Percentiles rank a stretch among this genome's conserved stretches.
These are phyloP conservation scores for Microctonus brassicae DNA, from an alignment of 2,888 invertebrate species.

Conservation along the genomic window DNA sequence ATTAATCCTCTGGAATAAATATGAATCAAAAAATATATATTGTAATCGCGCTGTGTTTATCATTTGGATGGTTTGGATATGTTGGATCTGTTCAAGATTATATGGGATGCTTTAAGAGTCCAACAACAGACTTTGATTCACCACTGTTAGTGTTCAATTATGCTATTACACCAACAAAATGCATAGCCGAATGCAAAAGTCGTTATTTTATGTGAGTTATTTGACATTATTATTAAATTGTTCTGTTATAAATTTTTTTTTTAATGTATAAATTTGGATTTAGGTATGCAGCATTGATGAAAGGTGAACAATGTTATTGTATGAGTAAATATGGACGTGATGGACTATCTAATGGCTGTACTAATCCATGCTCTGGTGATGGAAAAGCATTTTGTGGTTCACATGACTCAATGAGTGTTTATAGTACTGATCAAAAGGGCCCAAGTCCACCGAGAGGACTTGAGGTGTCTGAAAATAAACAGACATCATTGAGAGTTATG, in stretches of 20 bases:
- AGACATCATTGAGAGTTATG: conserved; percentile 63
- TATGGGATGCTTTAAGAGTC: conserved; percentile 59
- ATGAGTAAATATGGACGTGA: conserved; percentile 66
- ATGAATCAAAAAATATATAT: conserved; percentile 14
- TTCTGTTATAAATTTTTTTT: conserved; percentile 2
- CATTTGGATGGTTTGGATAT: conserved; percentile 18
- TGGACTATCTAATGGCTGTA: conserved; percentile 68
- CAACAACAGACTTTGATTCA: conserved; percentile 52
- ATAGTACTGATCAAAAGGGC: conserved; percentile 75
- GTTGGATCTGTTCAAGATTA: conserved; percentile 43
- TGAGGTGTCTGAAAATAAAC: conserved; percentile 72
- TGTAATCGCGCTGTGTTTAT: conserved; percentile 33
- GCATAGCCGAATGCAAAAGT: conserved; percentile 57
- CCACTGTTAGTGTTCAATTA: conserved; percentile 48
- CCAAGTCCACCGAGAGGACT: conserved; percentile 81
- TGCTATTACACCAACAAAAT: conserved; percentile 53
- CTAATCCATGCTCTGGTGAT: conserved; percentile 75
- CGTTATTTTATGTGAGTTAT: conserved; percentile 62
- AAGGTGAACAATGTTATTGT: conserved; percentile 70
- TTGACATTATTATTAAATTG: conserved; percentile 4
- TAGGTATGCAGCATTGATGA: conserved; percentile 71
- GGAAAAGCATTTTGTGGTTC: conserved; percentile 79
- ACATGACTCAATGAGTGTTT: conserved; percentile 76
- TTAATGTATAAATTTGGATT: conserved; percentile 21
- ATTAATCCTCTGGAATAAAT: neutral